Conservation (phyloP, 2,113 vertebrate species). For the Ailurus styani region DNA sequence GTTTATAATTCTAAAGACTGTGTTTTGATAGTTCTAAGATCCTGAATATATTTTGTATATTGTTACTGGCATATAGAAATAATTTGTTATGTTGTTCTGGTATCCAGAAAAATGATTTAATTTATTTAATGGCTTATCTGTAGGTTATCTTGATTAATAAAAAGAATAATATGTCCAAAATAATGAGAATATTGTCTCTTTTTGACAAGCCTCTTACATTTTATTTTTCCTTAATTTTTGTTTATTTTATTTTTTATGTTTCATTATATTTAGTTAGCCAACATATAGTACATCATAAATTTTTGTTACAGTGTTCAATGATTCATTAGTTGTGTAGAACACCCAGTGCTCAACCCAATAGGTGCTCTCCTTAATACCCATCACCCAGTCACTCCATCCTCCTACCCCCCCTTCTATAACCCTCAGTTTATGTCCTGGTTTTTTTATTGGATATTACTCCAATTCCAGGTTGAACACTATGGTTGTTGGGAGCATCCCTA, state of each 20-base stretch:
- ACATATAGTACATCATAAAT: no score
- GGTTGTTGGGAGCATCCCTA: neutral
- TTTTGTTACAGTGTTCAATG: no score
- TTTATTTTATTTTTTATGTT: no score
- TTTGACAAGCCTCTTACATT: neutral
- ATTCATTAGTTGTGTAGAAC: no score
- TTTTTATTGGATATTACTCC: neutral
- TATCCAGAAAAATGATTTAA: neutral
- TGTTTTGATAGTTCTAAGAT: conserved; percentile 3
- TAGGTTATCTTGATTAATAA: neutral
- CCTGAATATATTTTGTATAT: neutral
- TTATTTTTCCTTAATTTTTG: neutral
- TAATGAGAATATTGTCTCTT: neutral
- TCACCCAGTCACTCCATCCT: neutral
- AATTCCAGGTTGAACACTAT: neutral
- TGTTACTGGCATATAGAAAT: conserved; percentile 20
- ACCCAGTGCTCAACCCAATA: no score
- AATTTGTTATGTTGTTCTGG: neutral
- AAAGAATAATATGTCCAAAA: neutral
- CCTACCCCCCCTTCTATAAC: no score
- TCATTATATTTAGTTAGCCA: no score
- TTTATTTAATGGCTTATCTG: neutral
- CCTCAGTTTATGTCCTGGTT: neutral
- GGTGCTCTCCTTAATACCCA: no score
- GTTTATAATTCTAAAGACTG: neutral